Conservation (phyloP, 1,140 invertebrate genomes). For the Galleria mellonella region DNA sequence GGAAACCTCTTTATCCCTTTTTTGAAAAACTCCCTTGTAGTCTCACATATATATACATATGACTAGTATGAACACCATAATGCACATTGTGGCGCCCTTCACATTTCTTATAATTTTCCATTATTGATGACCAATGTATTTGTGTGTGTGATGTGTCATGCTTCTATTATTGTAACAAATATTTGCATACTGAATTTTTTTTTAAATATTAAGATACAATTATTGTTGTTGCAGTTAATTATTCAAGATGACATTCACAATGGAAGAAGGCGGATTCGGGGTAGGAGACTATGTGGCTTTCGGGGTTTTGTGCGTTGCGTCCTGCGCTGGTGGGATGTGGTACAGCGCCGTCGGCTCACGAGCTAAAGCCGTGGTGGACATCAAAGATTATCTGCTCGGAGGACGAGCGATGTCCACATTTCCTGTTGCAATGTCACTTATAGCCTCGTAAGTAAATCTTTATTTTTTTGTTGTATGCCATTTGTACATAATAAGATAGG, state of each 20-base stretch:
- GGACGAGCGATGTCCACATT: slow-evolving; percentile 82
- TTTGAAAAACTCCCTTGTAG: too few relatives aligned
- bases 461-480: background rate
- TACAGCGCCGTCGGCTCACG: slow-evolving; percentile 76
- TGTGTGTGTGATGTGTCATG: too few relatives aligned
- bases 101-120: too few relatives aligned
- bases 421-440: slow-evolving; percentile 87
- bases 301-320: slow-evolving; percentile 76
- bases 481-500: background rate
- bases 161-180: too few relatives aligned
- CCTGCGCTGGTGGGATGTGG: slow-evolving; percentile 82
- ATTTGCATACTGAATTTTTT: too few relatives aligned
- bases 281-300: slow-evolving; percentile 78
- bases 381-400: slow-evolving; percentile 84
- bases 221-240: slow-evolving; percentile 8
- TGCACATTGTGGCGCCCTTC: too few relatives aligned
- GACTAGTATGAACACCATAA: too few relatives aligned
- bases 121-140: too few relatives aligned
- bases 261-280: slow-evolving; percentile 65
- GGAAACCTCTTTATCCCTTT: too few relatives aligned
- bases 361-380: slow-evolving; percentile 68
- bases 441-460: slow-evolving; percentile 79
- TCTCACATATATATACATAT: too few relatives aligned
- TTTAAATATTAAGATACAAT: too few relatives aligned
- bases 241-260: slow-evolving; percentile 41